These are phyloP conservation scores for Epicauta chinensis DNA, from an alignment of 1,140 invertebrate species.

Conservation along the genomic window DNA sequence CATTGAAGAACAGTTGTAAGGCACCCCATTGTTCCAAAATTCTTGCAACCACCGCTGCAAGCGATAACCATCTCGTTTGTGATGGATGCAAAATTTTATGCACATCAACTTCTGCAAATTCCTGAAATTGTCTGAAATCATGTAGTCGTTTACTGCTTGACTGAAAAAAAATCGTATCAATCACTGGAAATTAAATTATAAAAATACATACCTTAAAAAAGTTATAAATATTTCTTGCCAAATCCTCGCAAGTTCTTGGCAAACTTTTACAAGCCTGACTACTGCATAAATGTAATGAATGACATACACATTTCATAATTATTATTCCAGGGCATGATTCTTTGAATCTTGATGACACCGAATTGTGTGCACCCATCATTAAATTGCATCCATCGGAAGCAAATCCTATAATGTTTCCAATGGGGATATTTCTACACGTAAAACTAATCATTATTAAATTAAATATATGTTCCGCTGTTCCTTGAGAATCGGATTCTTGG, in stretches of 20 bases:
- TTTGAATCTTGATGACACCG: conserved; percentile 30
- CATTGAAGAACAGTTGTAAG: no score
- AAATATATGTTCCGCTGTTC: conserved; percentile 35
- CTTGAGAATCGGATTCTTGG: conserved; percentile 20
- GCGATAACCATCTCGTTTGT: conserved; percentile 36
- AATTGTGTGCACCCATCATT: conserved; percentile 40
- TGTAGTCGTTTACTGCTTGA: conserved; percentile 26
- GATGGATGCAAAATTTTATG: conserved; percentile 35
- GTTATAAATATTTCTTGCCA: conserved; percentile 31
- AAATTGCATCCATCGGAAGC: conserved; percentile 37
- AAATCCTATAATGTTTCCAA: conserved; percentile 40
- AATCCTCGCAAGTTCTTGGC: conserved; percentile 33
- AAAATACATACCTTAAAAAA: conserved; percentile 35
- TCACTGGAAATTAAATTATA: conserved; percentile 28
- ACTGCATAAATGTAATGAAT: conserved; percentile 35
- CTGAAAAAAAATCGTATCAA: no score
- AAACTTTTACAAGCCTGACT: conserved; percentile 37
- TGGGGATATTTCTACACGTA: conserved; percentile 28
- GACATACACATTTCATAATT: conserved; percentile 41
- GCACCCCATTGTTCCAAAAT: conserved; percentile 23
- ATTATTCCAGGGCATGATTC: conserved; percentile 31
- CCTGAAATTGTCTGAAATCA: conserved; percentile 30
- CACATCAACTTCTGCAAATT: conserved; percentile 26
- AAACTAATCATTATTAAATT: conserved; percentile 27
- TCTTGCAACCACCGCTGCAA: conserved; percentile 26